Conservation (phyloP, 2,888 invertebrate genomes). For the Pterostichus madidus region DNA sequence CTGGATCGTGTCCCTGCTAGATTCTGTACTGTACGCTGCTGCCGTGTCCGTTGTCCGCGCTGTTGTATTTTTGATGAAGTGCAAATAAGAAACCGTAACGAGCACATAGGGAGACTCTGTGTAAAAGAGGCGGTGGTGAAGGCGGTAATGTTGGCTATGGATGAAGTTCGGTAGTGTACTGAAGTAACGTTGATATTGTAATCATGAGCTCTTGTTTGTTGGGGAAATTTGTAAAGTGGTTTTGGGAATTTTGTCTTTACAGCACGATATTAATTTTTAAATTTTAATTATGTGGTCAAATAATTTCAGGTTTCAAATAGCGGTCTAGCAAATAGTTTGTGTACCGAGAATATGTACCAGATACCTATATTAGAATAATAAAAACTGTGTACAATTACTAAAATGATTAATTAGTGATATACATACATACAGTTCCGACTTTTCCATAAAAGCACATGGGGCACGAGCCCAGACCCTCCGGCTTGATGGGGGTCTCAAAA, state of each 20-base stretch:
- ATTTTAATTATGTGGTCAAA: background rate
- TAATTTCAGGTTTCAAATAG: background rate
- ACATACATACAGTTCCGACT: too few relatives aligned
- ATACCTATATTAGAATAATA: too few relatives aligned
- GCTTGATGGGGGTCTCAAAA: too few relatives aligned
- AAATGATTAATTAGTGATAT: too few relatives aligned
- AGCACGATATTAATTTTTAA: background rate
- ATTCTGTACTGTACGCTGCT: background rate
- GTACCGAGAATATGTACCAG: too few relatives aligned
- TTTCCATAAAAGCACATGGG: too few relatives aligned
- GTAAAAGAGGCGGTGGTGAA: background rate
- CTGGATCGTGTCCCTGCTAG: constrained; percentile 6
- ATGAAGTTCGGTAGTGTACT: constrained; percentile 1
- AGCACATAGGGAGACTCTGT: constrained; percentile 23
- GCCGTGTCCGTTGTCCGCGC: constrained; percentile 23
- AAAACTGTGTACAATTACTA: too few relatives aligned
- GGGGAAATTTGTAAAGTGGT: constrained; percentile 8
- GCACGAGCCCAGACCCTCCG: too few relatives aligned
- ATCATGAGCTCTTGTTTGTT: background rate
- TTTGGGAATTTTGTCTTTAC: constrained; percentile 9
- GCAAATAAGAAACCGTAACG: constrained; percentile 61
- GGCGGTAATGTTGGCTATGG: constrained; percentile 25
- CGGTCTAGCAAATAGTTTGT: background rate
- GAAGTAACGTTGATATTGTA: constrained; percentile 2
- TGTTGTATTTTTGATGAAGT: constrained; percentile 63